Percentiles rank a stretch among this genome's conserved stretches.
Evolutionary conservation across 2,797 vertebrate species (phyloP).

Genomic region (Amblyopsis hoosieri): DNA sequence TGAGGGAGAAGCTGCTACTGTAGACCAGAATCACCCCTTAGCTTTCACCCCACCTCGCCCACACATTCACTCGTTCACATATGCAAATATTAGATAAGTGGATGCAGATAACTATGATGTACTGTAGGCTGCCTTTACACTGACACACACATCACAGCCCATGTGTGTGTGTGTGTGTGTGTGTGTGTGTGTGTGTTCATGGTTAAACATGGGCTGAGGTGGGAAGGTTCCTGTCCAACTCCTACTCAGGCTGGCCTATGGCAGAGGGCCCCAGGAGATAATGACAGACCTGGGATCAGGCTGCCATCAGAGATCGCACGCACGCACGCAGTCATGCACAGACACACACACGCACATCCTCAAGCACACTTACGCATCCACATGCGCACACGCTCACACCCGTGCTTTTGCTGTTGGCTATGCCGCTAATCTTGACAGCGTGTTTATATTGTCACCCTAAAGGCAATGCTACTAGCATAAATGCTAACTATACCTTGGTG

Average conservation of each 20-base stretch:
- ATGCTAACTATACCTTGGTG: too few species aligned
- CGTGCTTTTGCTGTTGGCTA: too few species aligned
- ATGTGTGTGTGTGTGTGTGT: too few species aligned
- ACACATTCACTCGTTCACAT: too few species aligned
- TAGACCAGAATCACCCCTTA: too few species aligned
- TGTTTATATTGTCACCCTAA: background rate
- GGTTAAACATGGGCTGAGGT: conserved; percentile 42
- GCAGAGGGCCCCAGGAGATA: conserved; percentile 52
- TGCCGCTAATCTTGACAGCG: too few species aligned
- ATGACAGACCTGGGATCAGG: conserved; percentile 52
- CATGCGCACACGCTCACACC: background rate
- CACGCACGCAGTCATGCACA: conserved; percentile 1
- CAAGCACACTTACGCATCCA: background rate
- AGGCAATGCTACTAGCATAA: background rate
- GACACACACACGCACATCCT: conserved; percentile 1
- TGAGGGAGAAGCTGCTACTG: too few species aligned
- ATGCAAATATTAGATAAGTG: too few species aligned
- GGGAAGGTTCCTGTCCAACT: conserved; percentile 62
- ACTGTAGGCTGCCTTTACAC: too few species aligned
- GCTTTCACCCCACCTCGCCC: too few species aligned
- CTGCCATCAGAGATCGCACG: conserved; percentile 1
- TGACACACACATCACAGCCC: too few species aligned
- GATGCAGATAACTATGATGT: background rate
- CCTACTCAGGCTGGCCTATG: conserved; percentile 61
- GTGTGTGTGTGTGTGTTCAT: too few species aligned